phyloP scores from a whole-genome alignment of 2,113 vertebrate species.

The Pampusana beccarii region DNA sequence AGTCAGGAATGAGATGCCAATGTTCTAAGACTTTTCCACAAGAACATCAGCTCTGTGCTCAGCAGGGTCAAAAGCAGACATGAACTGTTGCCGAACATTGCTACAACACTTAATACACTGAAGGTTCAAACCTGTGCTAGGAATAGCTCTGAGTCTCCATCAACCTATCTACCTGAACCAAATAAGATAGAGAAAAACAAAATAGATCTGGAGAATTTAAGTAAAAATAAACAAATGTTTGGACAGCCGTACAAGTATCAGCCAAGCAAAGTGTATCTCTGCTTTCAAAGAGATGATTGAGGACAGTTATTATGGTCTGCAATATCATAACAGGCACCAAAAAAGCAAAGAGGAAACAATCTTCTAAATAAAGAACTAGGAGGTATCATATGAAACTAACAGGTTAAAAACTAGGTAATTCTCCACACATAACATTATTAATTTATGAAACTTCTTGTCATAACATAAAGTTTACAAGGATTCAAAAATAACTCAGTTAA shows the following conservation, averaged over 20 bases:
- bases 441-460: neutral
- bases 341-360: neutral
- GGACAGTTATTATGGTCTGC: neutral
- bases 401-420: neutral
- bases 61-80: neutral
- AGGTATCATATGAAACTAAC: neutral
- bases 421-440: neutral
- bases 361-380: neutral
- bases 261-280: neutral
- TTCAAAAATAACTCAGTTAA: neutral
- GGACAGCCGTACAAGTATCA: neutral
- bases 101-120: neutral
- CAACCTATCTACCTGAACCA: neutral
- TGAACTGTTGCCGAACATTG: rapidly evolving
- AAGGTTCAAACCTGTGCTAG: neutral
- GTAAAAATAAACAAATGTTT: neutral
- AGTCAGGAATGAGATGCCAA: neutral
- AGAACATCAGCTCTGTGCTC: neutral
- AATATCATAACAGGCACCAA: neutral
- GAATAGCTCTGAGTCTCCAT: neutral
- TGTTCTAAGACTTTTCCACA: neutral
- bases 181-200: neutral
- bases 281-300: neutral
- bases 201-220: no score
- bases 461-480: neutral